These are phyloP conservation scores for Myiagra hebetior DNA, from an alignment of 2,113 vertebrate genomes.

Conservation along the genomic window DNA sequence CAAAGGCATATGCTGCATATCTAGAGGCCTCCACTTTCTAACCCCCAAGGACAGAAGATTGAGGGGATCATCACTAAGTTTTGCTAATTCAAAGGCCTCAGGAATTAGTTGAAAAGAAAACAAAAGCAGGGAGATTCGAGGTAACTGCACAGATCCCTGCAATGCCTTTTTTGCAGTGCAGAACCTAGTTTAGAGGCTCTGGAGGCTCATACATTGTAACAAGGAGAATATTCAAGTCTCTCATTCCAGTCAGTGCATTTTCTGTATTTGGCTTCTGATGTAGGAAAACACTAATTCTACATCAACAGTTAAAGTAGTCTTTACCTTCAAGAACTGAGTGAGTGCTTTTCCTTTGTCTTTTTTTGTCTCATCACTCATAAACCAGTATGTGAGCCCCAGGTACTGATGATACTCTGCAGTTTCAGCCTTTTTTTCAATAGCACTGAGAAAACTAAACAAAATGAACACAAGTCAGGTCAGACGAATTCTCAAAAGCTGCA, in stretches of 20 bases:
- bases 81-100: not conserved
- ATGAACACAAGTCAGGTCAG: not conserved
- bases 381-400: slow-evolving; percentile 88
- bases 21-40: not conserved
- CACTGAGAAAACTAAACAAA: slow-evolving; percentile 82
- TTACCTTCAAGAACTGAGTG: slow-evolving; percentile 90
- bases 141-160: not conserved
- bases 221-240: not conserved
- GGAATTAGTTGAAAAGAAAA: not conserved
- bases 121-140: not conserved
- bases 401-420: slow-evolving; percentile 84
- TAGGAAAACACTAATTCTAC: not conserved
- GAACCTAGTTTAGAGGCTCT: not conserved
- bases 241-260: not conserved
- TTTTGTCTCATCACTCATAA: slow-evolving; percentile 87
- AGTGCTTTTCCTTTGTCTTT: slow-evolving; percentile 87
- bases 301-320: not conserved
- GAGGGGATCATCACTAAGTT: not conserved
- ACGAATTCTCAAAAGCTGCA: not conserved
- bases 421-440: slow-evolving; percentile 76
- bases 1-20: not conserved
- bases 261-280: not conserved
- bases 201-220: not conserved
- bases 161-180: not conserved
- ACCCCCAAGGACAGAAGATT: not conserved